These are phyloP conservation scores for Fopius arisanus DNA, from an alignment of 1,140 invertebrate genomes.

Conservation along the genomic window DNA sequence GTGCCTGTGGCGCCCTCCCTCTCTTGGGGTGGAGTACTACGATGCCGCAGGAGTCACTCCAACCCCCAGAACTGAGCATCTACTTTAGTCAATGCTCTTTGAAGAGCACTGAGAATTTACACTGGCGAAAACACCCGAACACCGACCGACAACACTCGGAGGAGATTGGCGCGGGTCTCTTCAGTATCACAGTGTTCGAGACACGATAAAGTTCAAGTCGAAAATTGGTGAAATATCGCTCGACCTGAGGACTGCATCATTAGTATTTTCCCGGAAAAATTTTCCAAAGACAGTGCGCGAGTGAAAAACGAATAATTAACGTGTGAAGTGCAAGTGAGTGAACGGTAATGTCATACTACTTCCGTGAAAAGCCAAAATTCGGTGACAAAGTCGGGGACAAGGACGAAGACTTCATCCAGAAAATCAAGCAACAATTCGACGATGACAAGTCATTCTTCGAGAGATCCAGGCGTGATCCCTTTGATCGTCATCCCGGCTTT, in stretches of 20 bases:
- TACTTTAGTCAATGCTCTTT: no score
- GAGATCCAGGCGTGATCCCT: slow-evolving; percentile 45
- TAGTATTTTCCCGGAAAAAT: not conserved
- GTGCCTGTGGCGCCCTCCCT: no score
- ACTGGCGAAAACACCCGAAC: not conserved
- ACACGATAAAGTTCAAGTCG: slow-evolving; percentile 2
- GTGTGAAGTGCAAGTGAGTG: not conserved
- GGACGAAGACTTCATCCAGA: slow-evolving; percentile 58
- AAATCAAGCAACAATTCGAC: slow-evolving; percentile 60
- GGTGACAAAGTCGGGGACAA: slow-evolving; percentile 57
- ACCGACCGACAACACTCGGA: not conserved
- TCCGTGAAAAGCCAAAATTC: slow-evolving; percentile 59
- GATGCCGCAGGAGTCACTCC: no score
- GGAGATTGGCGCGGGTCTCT: slow-evolving; percentile 18
- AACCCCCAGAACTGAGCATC: no score
- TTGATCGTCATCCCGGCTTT: slow-evolving; percentile 52
- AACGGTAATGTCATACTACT: slow-evolving; percentile 59
- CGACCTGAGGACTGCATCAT: not conserved
- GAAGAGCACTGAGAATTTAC: not conserved
- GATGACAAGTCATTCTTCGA: slow-evolving; percentile 61
- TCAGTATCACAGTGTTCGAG: slow-evolving; percentile 15
- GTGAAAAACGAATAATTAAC: no score
- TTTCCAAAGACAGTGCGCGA: no score
- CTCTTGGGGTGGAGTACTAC: no score
- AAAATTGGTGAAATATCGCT: not conserved